Evolutionary conservation across 2,888 invertebrate species (phyloP).

Genomic region (Drosophila putrida): DNA sequence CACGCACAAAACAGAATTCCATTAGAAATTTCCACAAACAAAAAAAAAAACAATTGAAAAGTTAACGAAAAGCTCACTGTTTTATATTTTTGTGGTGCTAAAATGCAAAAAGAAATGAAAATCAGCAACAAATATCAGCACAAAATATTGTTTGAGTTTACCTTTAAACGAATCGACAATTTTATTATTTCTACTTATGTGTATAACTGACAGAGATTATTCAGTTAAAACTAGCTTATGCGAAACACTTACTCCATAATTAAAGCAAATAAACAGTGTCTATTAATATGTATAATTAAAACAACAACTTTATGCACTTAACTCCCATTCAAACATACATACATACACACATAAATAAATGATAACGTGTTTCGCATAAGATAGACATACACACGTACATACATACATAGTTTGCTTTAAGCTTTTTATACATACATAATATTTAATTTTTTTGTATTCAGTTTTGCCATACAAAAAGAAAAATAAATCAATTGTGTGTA

Average conservation of each 20-base stretch:
- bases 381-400: slow-evolving; percentile 55
- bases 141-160: slow-evolving; percentile 50
- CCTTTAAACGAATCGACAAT: slow-evolving; percentile 32
- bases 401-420: slow-evolving; percentile 74
- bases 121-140: slow-evolving; percentile 38
- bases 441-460: slow-evolving; percentile 80
- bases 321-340: slow-evolving; percentile 16
- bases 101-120: slow-evolving; percentile 23
- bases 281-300: slow-evolving; percentile 26
- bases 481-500: slow-evolving; percentile 79
- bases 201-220: slow-evolving; percentile 39
- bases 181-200: slow-evolving; percentile 47
- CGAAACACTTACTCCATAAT: slow-evolving; percentile 31
- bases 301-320: slow-evolving; percentile 24
- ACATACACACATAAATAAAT: slow-evolving; percentile 22
- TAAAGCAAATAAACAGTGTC: slow-evolving; percentile 27
- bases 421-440: slow-evolving; percentile 75
- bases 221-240: slow-evolving; percentile 50
- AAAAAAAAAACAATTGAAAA: slow-evolving; percentile 40
- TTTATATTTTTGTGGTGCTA: slow-evolving; percentile 66
- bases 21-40: slow-evolving; percentile 67
- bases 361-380: slow-evolving; percentile 46
- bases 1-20: slow-evolving; percentile 69
- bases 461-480: slow-evolving; percentile 78
- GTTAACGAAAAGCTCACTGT: slow-evolving; percentile 49